A percentile compares a stretch with the other conserved stretches of the same genome.
phyloP scores from a whole-genome alignment of 2,888 invertebrate genomes.

The Amphipoea oculea region DNA sequence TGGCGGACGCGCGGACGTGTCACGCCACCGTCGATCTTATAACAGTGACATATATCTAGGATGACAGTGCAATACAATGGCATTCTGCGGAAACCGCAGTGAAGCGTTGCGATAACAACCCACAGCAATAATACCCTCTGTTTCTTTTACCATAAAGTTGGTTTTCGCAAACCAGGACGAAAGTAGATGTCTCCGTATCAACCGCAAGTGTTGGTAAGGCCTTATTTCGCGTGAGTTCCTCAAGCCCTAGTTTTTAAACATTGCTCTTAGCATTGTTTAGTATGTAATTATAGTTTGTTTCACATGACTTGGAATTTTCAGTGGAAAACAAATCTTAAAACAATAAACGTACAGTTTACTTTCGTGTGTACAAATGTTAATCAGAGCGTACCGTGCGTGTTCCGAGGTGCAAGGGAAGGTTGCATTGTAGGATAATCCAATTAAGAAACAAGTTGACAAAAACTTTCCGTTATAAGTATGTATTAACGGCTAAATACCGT shows the following conservation, averaged over 20 bases:
- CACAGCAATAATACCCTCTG: conserved; percentile 59
- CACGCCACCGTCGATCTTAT: conserved; percentile 70
- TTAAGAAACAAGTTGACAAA: conserved; percentile 65
- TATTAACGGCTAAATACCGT: conserved; percentile 46
- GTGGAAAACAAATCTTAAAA: conserved; percentile 58
- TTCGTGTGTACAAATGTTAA: conserved; percentile 63
- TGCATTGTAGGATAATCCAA: conserved; percentile 70
- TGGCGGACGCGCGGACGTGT: conserved; percentile 43
- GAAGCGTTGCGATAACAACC: conserved; percentile 65
- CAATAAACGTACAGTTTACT: conserved; percentile 48
- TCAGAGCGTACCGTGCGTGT: conserved; percentile 76
- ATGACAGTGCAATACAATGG: conserved; percentile 82
- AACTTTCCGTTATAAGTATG: conserved; percentile 52
- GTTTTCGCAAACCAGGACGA: conserved; percentile 56
- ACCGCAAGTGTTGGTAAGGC: conserved; percentile 71
- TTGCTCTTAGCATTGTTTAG: conserved; percentile 74
- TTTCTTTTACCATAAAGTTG: conserved; percentile 59
- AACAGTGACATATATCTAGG: conserved; percentile 82
- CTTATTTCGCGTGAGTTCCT: conserved; percentile 73
- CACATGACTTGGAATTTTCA: conserved; percentile 59
- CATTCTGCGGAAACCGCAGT: conserved; percentile 80
- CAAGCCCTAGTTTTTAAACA: conserved; percentile 75
- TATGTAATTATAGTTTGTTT: conserved; percentile 71
- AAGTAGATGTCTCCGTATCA: conserved; percentile 63
- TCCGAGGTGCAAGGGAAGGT: conserved; percentile 75